A percentile compares a stretch with the other conserved stretches of the same genome.
Conservation (phyloP, 2,797 vertebrate species). For the Urophycis tenuis region DNA sequence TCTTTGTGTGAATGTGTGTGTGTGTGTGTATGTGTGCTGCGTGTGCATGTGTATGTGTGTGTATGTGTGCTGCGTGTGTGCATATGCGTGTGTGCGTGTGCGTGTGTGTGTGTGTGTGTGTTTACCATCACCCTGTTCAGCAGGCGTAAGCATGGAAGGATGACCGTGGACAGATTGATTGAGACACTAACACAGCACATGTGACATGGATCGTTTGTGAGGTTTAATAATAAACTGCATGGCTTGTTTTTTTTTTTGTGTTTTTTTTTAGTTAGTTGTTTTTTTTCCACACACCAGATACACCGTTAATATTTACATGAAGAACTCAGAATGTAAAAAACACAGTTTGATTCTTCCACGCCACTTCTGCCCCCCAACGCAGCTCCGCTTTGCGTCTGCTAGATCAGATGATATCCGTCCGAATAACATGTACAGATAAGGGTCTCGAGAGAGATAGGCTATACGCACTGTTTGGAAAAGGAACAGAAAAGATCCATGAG, state of each 20-base stretch:
- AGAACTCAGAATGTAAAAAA: constrained; percentile 51
- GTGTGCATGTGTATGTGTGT: too few relatives aligned
- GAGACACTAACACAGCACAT: constrained; percentile 14
- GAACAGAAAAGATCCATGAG: constrained; percentile 48
- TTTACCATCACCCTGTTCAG: too few relatives aligned
- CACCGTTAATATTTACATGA: constrained; percentile 71
- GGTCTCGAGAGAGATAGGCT: constrained; percentile 49
- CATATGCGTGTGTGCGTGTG: too few relatives aligned
- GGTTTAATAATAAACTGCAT: constrained; percentile 74
- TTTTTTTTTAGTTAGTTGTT: too few relatives aligned
- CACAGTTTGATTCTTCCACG: constrained; percentile 51
- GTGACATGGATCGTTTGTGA: constrained; percentile 59
- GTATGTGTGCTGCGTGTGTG: too few relatives aligned
- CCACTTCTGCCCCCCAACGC: constrained; percentile 28
- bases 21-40: too few relatives aligned
- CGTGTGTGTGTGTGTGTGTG: too few relatives aligned
- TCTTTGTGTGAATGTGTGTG: too few relatives aligned
- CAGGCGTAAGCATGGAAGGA: too few relatives aligned
- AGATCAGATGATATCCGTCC: constrained; percentile 50
- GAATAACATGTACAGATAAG: constrained; percentile 48
- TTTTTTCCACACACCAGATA: constrained; percentile 65
- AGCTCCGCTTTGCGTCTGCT: constrained; percentile 25
- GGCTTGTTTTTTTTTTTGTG: constrained; percentile 45
- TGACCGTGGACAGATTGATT: neutral
- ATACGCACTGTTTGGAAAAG: constrained; percentile 44